Conservation (phyloP, 2,113 vertebrate genomes). For the Cygnus atratus region DNA sequence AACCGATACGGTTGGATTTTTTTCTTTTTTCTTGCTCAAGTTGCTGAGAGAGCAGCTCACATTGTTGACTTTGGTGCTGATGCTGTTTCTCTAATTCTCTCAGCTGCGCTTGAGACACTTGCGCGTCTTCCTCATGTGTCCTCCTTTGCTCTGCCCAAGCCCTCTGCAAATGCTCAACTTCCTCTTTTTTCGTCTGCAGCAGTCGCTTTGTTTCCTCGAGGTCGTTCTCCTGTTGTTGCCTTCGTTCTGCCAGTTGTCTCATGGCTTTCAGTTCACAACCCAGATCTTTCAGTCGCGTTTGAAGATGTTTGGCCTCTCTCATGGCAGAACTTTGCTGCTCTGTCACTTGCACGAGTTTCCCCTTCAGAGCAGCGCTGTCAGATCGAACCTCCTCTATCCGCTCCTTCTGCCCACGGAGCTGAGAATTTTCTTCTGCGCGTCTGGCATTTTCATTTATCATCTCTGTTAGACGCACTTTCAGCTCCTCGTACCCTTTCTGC, state of each 20-base stretch:
- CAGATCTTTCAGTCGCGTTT: slow-evolving; percentile 84
- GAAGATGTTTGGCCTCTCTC: slow-evolving; percentile 82
- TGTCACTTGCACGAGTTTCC: slow-evolving; percentile 77
- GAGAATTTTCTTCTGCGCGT: slow-evolving; percentile 82
- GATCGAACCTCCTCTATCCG: slow-evolving; percentile 76
- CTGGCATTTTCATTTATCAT: slow-evolving; percentile 76
- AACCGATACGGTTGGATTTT: too few species aligned
- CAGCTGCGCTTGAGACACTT: too few species aligned
- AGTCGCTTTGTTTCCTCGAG: slow-evolving; percentile 82
- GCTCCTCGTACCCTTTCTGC: slow-evolving; percentile 78
- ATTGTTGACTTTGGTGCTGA: too few species aligned
- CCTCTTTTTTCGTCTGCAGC: slow-evolving; percentile 83
- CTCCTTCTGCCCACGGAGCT: slow-evolving; percentile 78
- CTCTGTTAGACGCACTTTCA: slow-evolving; percentile 78
- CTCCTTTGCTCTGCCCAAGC: slow-evolving; percentile 78
- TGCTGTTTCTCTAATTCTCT: too few species aligned
- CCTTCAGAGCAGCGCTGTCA: slow-evolving; percentile 81
- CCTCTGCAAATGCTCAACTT: slow-evolving; percentile 80
- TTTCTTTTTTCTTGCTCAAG: too few species aligned
- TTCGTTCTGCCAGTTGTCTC: slow-evolving; percentile 82
- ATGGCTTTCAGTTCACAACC: slow-evolving; percentile 82
- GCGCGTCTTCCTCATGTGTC: slow-evolving; percentile 69
- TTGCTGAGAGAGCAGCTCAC: too few species aligned
- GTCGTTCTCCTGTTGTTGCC: slow-evolving; percentile 85
- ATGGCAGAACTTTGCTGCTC: slow-evolving; percentile 79